Percentiles rank a stretch among this genome's conserved stretches.
phyloP scores from a whole-genome alignment of 2,888 invertebrate species.

The Noctua janthina region DNA sequence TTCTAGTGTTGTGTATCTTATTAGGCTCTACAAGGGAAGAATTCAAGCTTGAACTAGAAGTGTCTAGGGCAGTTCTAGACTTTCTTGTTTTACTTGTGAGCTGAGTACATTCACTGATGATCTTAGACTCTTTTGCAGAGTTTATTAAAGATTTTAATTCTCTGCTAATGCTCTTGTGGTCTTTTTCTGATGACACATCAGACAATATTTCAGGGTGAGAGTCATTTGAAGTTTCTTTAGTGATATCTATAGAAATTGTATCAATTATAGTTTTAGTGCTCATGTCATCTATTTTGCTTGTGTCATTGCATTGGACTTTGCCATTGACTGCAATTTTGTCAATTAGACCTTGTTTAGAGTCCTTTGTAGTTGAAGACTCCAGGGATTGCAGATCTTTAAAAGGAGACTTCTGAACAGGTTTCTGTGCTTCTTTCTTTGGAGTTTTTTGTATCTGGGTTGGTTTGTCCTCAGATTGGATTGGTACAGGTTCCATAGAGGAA shows the following conservation, averaged over 20 bases:
- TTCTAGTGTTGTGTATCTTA: conserved; percentile 76
- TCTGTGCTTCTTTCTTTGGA: conserved; percentile 35
- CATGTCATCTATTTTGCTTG: conserved; percentile 53
- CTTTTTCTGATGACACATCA: conserved; percentile 81
- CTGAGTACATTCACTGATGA: conserved; percentile 91
- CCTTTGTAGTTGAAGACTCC: conserved; percentile 50
- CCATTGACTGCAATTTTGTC: conserved; percentile 61
- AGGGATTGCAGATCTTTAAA: conserved; percentile 49
- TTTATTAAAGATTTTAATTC: conserved; percentile 92
- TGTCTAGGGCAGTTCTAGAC: conserved; percentile 85
- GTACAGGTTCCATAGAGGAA: conserved; percentile 64
- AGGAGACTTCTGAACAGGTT: conserved; percentile 38
- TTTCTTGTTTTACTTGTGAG: conserved; percentile 88
- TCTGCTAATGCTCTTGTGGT: conserved; percentile 86
- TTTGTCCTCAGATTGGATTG: conserved; percentile 47
- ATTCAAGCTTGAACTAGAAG: conserved; percentile 84
- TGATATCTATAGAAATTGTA: conserved; percentile 61
- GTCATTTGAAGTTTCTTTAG: conserved; percentile 76
- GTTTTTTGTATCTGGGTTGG: conserved; percentile 22
- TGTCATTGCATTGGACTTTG: conserved; percentile 47
- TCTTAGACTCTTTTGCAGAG: conserved; percentile 92
- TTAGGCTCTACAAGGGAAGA: conserved; percentile 79
- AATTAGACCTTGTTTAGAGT: conserved; percentile 47
- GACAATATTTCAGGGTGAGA: conserved; percentile 75
- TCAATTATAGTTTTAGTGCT: conserved; percentile 33